A percentile compares a stretch with the other conserved stretches of the same genome.
Conservation (phyloP, 1,140 invertebrate genomes). For the Drosophila pallidifrons region DNA sequence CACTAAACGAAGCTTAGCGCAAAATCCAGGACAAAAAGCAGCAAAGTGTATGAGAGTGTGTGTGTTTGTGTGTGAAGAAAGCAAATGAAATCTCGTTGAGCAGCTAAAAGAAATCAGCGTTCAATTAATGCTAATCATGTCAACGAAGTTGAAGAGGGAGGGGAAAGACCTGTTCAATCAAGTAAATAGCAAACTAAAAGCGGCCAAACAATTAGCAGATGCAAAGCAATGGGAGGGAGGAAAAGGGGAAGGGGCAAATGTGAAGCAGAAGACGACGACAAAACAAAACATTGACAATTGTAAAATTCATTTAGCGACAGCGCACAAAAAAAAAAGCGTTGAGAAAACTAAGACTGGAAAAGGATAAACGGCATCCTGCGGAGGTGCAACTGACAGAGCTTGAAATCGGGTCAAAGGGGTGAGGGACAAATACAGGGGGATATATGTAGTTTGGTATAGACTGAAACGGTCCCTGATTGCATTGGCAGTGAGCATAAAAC, state of each 20-base stretch:
- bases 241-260: background rate
- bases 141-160: slow-evolving; percentile 24
- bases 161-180: slow-evolving; percentile 36
- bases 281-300: slow-evolving; percentile 57
- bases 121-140: slow-evolving; percentile 69
- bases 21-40: slow-evolving; percentile 18
- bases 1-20: slow-evolving; percentile 37
- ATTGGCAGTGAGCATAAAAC: slow-evolving; percentile 38
- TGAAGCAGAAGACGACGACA: slow-evolving; percentile 5
- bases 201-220: slow-evolving; percentile 55
- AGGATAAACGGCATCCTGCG: slow-evolving; percentile 18
- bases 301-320: slow-evolving; percentile 30
- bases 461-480: slow-evolving; percentile 45
- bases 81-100: slow-evolving; percentile 35
- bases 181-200: slow-evolving; percentile 59
- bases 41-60: background rate
- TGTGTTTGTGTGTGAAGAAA: slow-evolving; percentile 6
- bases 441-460: background rate
- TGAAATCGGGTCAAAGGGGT: slow-evolving; percentile 3
- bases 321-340: background rate
- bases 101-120: slow-evolving; percentile 57
- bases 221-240: background rate
- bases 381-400: slow-evolving; percentile 22
- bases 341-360: background rate
- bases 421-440: background rate